Base-by-base conservation (phyloP, 2,888 invertebrate species). In the Zhengitettix transpicula region DNA sequence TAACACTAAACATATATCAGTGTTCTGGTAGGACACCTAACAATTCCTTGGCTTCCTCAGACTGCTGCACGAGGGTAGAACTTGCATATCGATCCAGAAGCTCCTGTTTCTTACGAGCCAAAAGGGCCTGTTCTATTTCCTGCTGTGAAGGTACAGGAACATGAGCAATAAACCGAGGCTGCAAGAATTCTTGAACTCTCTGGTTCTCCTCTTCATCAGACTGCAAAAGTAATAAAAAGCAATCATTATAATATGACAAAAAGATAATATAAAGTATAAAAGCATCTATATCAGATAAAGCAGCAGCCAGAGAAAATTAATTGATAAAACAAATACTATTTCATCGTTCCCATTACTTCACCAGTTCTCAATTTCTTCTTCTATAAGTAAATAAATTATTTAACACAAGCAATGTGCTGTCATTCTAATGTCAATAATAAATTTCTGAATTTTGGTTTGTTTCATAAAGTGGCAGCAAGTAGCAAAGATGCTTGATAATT, bases 71-170 rank as follows among this genome's bases (percentile, higher is more conserved):
- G n/a, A 63, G 52, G 42, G 41, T 40, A 15, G 58, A 59, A 56
- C 61, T 66, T 9, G 69, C 86, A 72, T 92, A 96, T 73, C 86
- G 87, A 67, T 88, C 87, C 62, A 98, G 71, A 52, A 99, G 76
- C 72, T 97, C 95, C 71, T 87, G 87, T 73, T 99, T 99, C 73
- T 94, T 91, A 68, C 91, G 83, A 65, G 83, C 81, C 0, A 99
- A 77, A 60, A 99, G 76, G 0, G 96, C 96, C 68, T 89, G 89
- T 71, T 96, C 95, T 64, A 98, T 87, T 72, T 97, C 94, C 72
- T 88, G 86, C 72, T 97, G 96, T 14, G 91, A 87, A 0, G 97
- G 97, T 42, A 98, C 93, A 10, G 92, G 86, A 55, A 94, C 94
- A 71, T 94, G 93, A 17, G 88, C 85, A 9, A 86, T 86, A 71